These are phyloP conservation scores for Folsomia manolachei DNA, from an alignment of 2,888 invertebrate species.

Conservation along the genomic window DNA sequence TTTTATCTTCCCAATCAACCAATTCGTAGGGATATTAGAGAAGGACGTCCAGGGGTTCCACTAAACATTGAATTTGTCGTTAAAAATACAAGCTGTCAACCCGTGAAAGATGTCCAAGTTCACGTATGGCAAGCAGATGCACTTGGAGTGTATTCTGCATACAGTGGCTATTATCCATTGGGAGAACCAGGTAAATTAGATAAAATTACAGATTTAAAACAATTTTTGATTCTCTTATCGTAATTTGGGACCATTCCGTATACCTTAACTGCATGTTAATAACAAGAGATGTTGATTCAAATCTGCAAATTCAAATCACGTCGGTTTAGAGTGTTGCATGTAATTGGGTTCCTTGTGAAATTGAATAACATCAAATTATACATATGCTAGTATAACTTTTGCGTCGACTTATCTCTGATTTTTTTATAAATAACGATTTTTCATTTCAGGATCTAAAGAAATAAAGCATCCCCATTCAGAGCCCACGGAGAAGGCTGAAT, in stretches of 20 bases:
- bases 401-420: too few species aligned
- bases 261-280: background rate
- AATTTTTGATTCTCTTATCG: background rate
- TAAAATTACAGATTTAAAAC: too few species aligned
- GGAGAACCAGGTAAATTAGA: conserved; percentile 33
- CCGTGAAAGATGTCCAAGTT: conserved; percentile 29
- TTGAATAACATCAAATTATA: too few species aligned
- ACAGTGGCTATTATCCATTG: conserved; percentile 37
- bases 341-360: background rate
- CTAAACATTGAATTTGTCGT: conserved; percentile 27
- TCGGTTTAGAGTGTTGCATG: background rate
- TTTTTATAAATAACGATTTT: too few species aligned
- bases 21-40: conserved; percentile 28
- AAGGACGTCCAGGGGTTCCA: conserved; percentile 31
- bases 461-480: conserved; percentile 32
- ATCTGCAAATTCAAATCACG: background rate
- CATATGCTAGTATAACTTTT: too few species aligned
- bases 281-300: background rate
- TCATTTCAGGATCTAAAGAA: conserved; percentile 31
- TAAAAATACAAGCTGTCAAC: conserved; percentile 27
- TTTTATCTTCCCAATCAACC: conserved; percentile 32
- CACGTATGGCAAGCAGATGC: conserved; percentile 42
- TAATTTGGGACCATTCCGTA: background rate
- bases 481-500: conserved; percentile 33
- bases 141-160: conserved; percentile 37